Conservation (phyloP, 2,113 vertebrate species). For the Rattus norvegicus region DNA sequence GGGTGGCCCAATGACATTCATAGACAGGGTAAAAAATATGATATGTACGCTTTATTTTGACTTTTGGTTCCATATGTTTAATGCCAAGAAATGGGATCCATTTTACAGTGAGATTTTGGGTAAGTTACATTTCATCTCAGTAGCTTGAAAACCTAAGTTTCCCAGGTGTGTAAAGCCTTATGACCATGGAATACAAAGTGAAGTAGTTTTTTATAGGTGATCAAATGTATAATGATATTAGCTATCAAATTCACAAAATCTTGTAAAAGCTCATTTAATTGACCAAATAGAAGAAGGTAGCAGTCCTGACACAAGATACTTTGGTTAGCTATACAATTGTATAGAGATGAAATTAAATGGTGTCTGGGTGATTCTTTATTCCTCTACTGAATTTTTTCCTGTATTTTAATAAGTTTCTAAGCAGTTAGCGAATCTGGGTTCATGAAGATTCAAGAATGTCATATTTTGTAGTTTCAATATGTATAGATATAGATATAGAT, state of each 20-base stretch:
- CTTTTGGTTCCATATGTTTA: background rate
- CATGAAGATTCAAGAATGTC: no score
- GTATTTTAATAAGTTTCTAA: background rate
- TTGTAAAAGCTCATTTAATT: background rate
- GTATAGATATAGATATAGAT: no score
- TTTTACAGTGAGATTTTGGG: background rate
- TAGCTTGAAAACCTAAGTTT: background rate
- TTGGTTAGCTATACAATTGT: background rate
- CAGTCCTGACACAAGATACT: background rate
- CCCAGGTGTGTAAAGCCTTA: background rate
- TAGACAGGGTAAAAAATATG: background rate
- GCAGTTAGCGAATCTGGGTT: background rate
- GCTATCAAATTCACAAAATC: background rate
- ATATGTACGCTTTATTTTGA: conserved; percentile 21
- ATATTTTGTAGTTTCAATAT: background rate
- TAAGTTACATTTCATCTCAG: background rate
- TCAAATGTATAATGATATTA: background rate
- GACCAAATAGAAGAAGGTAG: background rate
- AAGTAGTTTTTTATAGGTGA: background rate
- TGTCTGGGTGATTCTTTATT: background rate
- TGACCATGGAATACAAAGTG: background rate
- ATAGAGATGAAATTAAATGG: background rate
- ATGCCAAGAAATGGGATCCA: background rate
- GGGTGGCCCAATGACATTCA: background rate
- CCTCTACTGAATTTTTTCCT: no score